Conservation (phyloP, 1,140 invertebrate genomes). For the Listronotus bonariensis region DNA sequence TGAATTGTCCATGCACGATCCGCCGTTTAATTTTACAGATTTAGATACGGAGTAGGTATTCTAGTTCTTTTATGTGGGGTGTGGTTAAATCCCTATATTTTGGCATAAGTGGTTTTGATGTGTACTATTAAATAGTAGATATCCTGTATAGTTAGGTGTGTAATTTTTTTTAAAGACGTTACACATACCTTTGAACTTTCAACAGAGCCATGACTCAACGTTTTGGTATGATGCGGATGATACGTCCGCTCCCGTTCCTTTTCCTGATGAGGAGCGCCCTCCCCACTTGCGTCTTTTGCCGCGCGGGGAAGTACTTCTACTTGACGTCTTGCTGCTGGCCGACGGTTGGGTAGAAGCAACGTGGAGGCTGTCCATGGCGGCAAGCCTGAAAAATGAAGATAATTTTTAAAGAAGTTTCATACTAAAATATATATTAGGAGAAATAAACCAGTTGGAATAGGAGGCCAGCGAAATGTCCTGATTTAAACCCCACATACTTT, state of each 20-base stretch:
- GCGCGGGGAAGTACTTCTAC: slow-evolving; percentile 53
- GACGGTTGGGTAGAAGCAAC: slow-evolving; percentile 47
- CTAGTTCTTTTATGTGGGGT: no score
- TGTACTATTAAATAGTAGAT: no score
- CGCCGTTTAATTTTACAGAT: no score
- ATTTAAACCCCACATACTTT: no score
- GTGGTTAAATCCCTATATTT: no score
- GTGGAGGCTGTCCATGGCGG: slow-evolving; percentile 54
- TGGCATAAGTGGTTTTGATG: no score
- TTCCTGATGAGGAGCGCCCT: slow-evolving; percentile 11
- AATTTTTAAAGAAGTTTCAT: slow-evolving; percentile 2
- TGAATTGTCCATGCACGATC: no score
- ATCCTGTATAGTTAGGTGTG: no score
- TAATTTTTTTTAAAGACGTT: no score
- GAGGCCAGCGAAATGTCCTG: no score
- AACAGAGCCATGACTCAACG: slow-evolving; percentile 52
- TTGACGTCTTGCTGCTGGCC: slow-evolving; percentile 53
- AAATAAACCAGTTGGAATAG: no score
- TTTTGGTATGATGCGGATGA: slow-evolving; percentile 51
- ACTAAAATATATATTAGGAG: not conserved
- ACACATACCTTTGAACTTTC: slow-evolving; percentile 51
- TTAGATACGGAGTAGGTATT: no score
- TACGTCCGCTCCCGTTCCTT: slow-evolving; percentile 16
- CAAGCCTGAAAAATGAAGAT: slow-evolving; percentile 36
- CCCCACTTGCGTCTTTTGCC: slow-evolving; percentile 38